phyloP scores from a whole-genome alignment of 2,888 invertebrate genomes.

The Camptogramma bilineatum region DNA sequence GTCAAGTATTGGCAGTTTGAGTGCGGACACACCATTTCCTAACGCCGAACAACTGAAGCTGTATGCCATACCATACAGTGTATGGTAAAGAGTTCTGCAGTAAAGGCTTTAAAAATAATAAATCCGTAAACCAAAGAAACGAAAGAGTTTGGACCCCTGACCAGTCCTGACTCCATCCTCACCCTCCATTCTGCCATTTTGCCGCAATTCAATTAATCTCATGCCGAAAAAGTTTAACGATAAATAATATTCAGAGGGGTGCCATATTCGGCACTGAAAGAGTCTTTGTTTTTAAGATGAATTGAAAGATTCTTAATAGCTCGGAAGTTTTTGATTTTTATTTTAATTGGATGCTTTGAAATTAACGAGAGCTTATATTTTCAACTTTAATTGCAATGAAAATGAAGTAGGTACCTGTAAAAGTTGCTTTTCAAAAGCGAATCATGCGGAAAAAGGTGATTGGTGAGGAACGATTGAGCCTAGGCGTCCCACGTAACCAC shows the following conservation, averaged over 20 bases:
- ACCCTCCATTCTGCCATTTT: slow-evolving; percentile 43
- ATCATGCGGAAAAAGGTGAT: slow-evolving; percentile 2
- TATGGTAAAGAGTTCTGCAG: neutral
- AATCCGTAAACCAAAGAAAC: neutral
- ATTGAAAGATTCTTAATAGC: slow-evolving; percentile 53
- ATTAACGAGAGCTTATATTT: slow-evolving; percentile 23
- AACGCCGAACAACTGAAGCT: too few species aligned
- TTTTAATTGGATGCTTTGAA: slow-evolving; percentile 34
- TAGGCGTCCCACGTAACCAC: neutral
- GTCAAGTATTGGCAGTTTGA: too few species aligned
- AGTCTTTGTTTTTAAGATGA: slow-evolving; percentile 66
- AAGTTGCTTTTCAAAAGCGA: slow-evolving; percentile 11
- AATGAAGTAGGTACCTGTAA: slow-evolving; percentile 7
- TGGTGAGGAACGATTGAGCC: neutral
- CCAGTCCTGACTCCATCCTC: slow-evolving; percentile 35
- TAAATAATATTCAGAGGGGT: slow-evolving; percentile 69
- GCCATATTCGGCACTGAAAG: slow-evolving; percentile 56
- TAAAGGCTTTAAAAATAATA: neutral
- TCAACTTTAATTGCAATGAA: slow-evolving; percentile 30
- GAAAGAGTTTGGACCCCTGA: slow-evolving; percentile 2
- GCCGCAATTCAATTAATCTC: slow-evolving; percentile 71
- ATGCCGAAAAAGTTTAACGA: slow-evolving; percentile 61
- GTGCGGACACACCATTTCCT: too few species aligned
- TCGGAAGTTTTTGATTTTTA: slow-evolving; percentile 35
- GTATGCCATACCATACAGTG: too few species aligned